These are phyloP conservation scores for Oreamnos americanus DNA, from an alignment of 2,113 vertebrate species.

Conservation along the genomic window DNA sequence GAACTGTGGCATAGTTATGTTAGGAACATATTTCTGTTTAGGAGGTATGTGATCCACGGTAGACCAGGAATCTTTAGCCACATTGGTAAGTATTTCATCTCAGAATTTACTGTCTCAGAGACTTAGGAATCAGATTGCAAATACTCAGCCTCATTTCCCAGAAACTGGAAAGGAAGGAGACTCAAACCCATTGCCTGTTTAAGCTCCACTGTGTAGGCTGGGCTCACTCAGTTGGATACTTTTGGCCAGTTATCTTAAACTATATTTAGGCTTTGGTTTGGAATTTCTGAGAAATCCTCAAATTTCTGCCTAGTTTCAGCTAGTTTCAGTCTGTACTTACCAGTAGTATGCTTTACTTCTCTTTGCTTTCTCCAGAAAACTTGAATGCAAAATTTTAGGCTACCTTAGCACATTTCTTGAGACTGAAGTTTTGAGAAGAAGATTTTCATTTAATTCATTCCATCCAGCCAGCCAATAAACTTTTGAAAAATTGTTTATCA, in stretches of 20 bases:
- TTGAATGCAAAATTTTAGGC: neutral
- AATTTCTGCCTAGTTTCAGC: neutral
- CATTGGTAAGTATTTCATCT: neutral
- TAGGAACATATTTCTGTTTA: neutral
- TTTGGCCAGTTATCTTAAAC: neutral
- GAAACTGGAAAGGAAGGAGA: slow-evolving; percentile 10
- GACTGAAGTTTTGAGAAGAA: neutral
- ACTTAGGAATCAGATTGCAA: neutral
- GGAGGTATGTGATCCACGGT: neutral
- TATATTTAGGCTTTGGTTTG: slow-evolving; percentile 52
- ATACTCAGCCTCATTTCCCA: neutral
- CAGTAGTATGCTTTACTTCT: neutral
- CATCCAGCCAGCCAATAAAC: neutral
- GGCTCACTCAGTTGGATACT: slow-evolving; percentile 12
- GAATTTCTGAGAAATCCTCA: slow-evolving; percentile 24
- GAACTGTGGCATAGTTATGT: neutral
- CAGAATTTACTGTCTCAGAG: slow-evolving; percentile 1
- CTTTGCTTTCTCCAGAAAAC: neutral
- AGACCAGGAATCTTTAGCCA: neutral
- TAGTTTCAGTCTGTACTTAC: neutral
- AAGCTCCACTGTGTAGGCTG: neutral
- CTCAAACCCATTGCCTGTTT: neutral
- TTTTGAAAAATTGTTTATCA: neutral
- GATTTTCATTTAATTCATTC: neutral
- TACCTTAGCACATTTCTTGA: neutral